phyloP scores from a whole-genome alignment of 2,888 invertebrate genomes.

The Apamea crenata region DNA sequence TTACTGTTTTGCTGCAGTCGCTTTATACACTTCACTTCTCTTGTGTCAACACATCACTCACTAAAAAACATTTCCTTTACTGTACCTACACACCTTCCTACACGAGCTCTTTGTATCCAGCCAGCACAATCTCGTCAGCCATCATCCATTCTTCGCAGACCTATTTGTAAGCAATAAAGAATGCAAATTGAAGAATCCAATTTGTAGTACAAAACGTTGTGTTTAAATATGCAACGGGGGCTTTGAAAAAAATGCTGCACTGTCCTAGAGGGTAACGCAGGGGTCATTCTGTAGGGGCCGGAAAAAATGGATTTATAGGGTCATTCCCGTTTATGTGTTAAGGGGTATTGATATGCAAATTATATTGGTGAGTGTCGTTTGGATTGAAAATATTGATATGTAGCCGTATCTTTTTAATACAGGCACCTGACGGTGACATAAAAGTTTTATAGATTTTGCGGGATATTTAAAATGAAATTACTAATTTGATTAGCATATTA shows the following conservation, averaged over 20 bases:
- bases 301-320: conserved; percentile 70
- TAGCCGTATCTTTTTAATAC: conserved; percentile 1
- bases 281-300: conserved; percentile 73
- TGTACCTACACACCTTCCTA: neutral
- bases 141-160: conserved; percentile 68
- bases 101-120: conserved; percentile 33
- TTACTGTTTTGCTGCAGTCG: neutral
- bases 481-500: neutral
- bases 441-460: no score
- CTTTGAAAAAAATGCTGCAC: conserved; percentile 76
- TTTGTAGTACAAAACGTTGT: conserved; percentile 76
- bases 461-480: neutral
- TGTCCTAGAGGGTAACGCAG: conserved; percentile 67
- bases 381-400: conserved; percentile 16
- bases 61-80: conserved; percentile 11
- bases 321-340: conserved; percentile 60
- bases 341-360: conserved; percentile 61
- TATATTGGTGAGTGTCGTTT: conserved; percentile 41
- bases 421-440: neutral
- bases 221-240: conserved; percentile 78
- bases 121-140: conserved; percentile 69
- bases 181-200: conserved; percentile 80
- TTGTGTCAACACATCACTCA: conserved; percentile 17
- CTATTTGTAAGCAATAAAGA: conserved; percentile 79
- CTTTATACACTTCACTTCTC: neutral